These are phyloP conservation scores for Mormoops blainvillei DNA, from an alignment of 2,113 vertebrate species.

Conservation along the genomic window DNA sequence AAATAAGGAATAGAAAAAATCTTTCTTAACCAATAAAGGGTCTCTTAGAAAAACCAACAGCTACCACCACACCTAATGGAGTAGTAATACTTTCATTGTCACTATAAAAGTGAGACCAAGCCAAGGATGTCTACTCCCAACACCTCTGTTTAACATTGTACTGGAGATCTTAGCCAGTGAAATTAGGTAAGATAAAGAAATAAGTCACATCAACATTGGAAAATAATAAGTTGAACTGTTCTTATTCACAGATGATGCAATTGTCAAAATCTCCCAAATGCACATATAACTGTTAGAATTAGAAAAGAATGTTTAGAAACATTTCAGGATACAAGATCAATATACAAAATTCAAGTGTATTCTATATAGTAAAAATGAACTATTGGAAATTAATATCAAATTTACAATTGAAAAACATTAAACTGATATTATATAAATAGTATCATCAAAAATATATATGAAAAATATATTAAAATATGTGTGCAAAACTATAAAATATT, in stretches of 20 bases:
- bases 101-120: background rate
- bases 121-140: background rate
- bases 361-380: background rate
- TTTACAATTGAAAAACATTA: background rate
- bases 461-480: background rate
- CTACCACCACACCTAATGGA: background rate
- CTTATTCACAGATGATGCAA: background rate
- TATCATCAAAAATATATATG: background rate
- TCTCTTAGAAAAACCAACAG: background rate
- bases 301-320: background rate
- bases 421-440: background rate
- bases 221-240: background rate
- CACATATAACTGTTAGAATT: background rate
- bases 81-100: background rate
- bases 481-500: background rate
- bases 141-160: background rate
- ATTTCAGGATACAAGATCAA: background rate
- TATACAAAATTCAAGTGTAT: background rate
- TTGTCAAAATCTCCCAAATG: background rate
- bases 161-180: background rate
- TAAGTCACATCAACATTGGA: background rate
- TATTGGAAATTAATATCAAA: background rate
- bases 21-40: background rate
- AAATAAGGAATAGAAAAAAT: background rate
- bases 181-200: background rate